Evolutionary conservation across 2,797 vertebrate species (phyloP), one percentile per base, ranked within the genome.

Genomic region (Sebastes iracundus): DNA sequence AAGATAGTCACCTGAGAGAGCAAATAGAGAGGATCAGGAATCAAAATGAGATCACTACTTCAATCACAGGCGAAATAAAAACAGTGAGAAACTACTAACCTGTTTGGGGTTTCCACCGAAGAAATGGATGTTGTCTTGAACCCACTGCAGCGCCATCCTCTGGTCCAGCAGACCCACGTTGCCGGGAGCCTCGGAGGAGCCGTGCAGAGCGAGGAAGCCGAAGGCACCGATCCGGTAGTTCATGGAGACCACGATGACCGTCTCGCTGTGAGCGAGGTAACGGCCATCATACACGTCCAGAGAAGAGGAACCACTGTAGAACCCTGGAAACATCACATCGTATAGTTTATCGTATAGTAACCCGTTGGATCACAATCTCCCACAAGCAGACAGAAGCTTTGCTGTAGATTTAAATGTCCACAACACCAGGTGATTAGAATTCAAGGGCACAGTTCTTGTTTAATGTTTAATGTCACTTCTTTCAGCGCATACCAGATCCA

Each of bases 241-340:
- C 97, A 99, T 97, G 81, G 97, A 98, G 3, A 98, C 96, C 81
- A 99, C 93, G 18, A 99, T 91, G 5, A 97, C 93, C 0, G 94
- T 96, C 90, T 99, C 97, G 0, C 90, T 93, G 83, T 96, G 93
- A 33, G 96, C 95, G 18, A 99, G 93, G 87, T 97, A 98, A 2
- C 97, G 96, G 0, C 98, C 97, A 6, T 99, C 97, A 3, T 99
- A 99, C 23, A 99, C 97, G 1, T 98, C 97, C 83, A 99, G 87
- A 0, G 98, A 98, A 3, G 97, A 95, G 0, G 97, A 94, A 2
- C 98, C 98, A 4, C 97, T 98, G 93, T 96, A 97, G 94, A 98
- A 98, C 0, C 94, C 92, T 94, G 72, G 5, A 23, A 53, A 75
- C 25, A 64, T 14, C 27, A 76, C 1, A 75, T 38, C 12, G 35